Evolutionary conservation across 2,888 invertebrate species (phyloP).

Genomic region (Crocallis elinguaria): DNA sequence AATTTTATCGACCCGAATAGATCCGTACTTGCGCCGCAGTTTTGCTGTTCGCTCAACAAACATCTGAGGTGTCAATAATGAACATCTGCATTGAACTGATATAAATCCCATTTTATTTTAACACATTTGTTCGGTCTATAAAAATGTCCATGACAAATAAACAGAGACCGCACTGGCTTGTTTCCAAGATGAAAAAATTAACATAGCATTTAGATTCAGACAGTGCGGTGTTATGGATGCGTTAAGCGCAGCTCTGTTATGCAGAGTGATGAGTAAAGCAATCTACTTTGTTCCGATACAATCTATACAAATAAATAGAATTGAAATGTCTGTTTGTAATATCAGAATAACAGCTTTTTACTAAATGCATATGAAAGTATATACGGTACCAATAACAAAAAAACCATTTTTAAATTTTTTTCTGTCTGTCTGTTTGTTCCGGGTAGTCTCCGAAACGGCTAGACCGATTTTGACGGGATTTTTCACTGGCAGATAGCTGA

Average conservation of each 20-base stretch:
- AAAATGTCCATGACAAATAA: conserved; percentile 70
- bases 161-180: conserved; percentile 57
- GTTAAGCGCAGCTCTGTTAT: not conserved
- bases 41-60: not conserved
- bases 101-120: conserved; percentile 57
- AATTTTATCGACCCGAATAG: no score
- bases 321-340: no score
- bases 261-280: not conserved
- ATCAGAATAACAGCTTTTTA: no score
- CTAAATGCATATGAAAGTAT: no score
- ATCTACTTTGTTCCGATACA: not conserved
- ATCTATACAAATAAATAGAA: no score
- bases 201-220: conserved; percentile 1
- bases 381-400: no score
- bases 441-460: no score
- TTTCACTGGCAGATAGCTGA: no score
- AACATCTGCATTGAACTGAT: conserved; percentile 28
- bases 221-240: not conserved
- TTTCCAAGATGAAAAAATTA: conserved; percentile 56
- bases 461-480: no score
- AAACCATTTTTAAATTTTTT: no score
- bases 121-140: conserved; percentile 59
- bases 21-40: no score
- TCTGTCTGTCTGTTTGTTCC: no score
- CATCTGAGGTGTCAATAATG: conserved; percentile 4